These are phyloP conservation scores for Stichodactyla mertensii DNA, from an alignment of 64 coral and sea anemone species.

Conservation along the genomic window DNA sequence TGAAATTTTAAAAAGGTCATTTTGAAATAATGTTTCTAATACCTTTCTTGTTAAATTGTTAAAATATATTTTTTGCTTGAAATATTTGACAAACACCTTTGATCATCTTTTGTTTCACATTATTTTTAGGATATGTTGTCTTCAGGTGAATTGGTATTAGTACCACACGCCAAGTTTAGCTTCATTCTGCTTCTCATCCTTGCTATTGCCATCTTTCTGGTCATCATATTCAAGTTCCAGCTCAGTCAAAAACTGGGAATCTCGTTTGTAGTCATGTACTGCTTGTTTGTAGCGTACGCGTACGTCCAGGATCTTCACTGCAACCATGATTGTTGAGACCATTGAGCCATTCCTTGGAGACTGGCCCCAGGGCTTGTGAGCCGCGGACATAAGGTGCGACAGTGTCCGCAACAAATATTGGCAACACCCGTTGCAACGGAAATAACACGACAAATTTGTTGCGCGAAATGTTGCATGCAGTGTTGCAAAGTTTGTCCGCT, in stretches of 20 bases:
- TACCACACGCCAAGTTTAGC: constrained; percentile 87
- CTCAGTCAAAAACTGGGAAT: constrained; percentile 54
- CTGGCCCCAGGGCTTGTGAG: not conserved
- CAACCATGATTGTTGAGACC: constrained; percentile 45
- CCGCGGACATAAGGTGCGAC: too few relatives aligned
- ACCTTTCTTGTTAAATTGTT: too few relatives aligned
- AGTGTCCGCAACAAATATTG: too few relatives aligned
- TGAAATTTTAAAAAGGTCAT: too few relatives aligned
- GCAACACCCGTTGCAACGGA: too few relatives aligned
- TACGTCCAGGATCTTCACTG: constrained; percentile 85
- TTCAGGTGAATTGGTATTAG: constrained; percentile 50
- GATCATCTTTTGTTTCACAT: constrained; percentile 13
- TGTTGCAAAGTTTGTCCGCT: too few relatives aligned
- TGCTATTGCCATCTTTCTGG: constrained; percentile 46
- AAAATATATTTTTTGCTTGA: too few relatives aligned
- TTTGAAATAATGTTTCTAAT: too few relatives aligned
- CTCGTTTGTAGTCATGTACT: constrained; percentile 69
- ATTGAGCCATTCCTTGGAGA: not conserved
- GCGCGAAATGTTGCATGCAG: too few relatives aligned
- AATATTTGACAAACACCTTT: not conserved
- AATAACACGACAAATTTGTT: too few relatives aligned
- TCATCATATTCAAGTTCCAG: constrained; percentile 53
- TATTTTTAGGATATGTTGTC: constrained; percentile 41
- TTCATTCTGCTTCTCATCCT: constrained; percentile 81
- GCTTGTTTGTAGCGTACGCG: constrained; percentile 72